A percentile compares a stretch with the other conserved stretches of the same genome.
phyloP scores from a whole-genome alignment of 2,888 invertebrate species.

The Oasisia sp. region DNA sequence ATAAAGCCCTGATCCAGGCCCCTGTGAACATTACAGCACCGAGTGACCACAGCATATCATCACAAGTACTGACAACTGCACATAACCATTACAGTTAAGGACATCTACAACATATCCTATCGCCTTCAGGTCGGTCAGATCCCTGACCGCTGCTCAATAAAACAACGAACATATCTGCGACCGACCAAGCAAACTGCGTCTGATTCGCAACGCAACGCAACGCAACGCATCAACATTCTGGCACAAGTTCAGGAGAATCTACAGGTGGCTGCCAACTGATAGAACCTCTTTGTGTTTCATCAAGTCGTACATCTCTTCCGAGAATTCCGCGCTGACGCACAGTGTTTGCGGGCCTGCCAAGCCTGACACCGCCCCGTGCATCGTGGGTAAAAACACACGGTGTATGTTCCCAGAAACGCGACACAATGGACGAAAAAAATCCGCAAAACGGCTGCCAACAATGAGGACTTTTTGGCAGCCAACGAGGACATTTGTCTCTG shows the following conservation, averaged over 20 bases:
- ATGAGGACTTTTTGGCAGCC: background rate
- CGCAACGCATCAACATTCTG: background rate
- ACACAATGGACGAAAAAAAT: background rate
- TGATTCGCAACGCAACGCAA: background rate
- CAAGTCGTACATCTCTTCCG: background rate
- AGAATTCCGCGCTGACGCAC: slow-evolving; percentile 2
- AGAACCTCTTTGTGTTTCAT: background rate
- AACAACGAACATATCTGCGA: background rate
- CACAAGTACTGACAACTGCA: background rate
- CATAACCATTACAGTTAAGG: background rate
- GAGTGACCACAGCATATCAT: background rate
- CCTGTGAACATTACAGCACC: no score
- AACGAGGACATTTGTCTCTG: background rate
- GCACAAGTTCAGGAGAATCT: background rate
- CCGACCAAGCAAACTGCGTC: background rate
- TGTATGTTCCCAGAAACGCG: background rate
- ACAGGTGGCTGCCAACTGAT: background rate
- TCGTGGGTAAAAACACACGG: background rate
- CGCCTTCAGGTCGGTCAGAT: background rate
- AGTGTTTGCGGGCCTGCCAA: background rate
- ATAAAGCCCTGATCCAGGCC: no score
- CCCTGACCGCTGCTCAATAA: background rate
- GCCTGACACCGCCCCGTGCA: background rate
- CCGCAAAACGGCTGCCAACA: background rate
- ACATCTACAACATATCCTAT: background rate